Conservation (phyloP, 2,797 vertebrate species). For the Trachops cirrhosus region DNA sequence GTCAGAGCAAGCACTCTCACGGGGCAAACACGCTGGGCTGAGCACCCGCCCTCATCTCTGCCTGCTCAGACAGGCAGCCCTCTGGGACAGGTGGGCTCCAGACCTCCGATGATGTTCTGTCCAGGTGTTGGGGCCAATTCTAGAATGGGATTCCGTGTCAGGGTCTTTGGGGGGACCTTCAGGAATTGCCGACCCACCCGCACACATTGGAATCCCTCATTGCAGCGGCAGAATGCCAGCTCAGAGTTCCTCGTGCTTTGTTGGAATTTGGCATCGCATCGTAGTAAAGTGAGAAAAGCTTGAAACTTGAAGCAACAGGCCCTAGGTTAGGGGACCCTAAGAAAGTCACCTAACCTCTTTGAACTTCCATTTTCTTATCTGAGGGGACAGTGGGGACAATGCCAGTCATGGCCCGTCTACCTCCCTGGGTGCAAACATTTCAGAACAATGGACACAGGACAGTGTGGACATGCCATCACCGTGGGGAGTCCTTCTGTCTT, state of each 20-base stretch:
- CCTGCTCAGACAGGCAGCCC: not conserved
- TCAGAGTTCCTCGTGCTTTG: not conserved
- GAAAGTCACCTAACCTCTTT: not conserved
- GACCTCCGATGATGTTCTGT: too few species aligned
- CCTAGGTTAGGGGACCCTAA: not conserved
- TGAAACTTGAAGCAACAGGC: not conserved
- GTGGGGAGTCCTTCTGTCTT: too few species aligned
- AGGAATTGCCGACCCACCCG: not conserved
- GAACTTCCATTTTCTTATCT: too few species aligned
- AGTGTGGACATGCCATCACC: rapidly evolving
- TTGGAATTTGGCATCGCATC: not conserved
- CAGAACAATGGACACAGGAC: rapidly evolving
- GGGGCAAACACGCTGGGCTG: not conserved
- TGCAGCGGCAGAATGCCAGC: not conserved
- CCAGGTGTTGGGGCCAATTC: not conserved
- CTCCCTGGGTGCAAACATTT: not conserved
- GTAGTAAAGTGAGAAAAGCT: not conserved
- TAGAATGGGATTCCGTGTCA: not conserved
- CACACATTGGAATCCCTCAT: not conserved
- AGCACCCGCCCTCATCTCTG: not conserved
- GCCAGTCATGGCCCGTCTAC: too few species aligned
- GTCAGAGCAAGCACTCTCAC: rapidly evolving
- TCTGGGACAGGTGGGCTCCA: not conserved
- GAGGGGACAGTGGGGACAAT: not conserved
- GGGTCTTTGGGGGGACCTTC: not conserved